These are phyloP conservation scores for Ageneiosus marmoratus DNA, from an alignment of 2,113 vertebrate genomes.

Conservation along the genomic window DNA sequence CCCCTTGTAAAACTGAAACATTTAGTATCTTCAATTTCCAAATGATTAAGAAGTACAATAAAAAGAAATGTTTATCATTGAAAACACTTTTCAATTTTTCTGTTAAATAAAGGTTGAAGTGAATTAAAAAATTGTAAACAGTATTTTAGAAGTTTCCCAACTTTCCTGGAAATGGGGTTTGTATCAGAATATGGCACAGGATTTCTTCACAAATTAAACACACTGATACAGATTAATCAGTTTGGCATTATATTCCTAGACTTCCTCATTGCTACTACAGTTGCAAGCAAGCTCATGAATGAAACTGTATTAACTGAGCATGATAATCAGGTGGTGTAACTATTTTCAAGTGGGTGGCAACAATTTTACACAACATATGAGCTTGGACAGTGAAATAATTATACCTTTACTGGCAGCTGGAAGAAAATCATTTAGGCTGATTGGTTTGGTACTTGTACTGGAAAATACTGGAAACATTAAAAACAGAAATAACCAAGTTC, in stretches of 20 bases:
- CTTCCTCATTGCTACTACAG: not conserved
- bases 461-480: not conserved
- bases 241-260: not conserved
- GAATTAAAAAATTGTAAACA: no score
- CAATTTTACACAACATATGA: conserved; percentile 1
- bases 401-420: not conserved
- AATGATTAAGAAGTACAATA: no score
- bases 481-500: not conserved
- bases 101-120: no score
- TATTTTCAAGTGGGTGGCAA: not conserved
- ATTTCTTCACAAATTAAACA: conserved; percentile 7
- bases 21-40: no score
- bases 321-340: conserved; percentile 1
- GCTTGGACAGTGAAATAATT: not conserved
- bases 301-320: not conserved
- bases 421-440: not conserved
- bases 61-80: no score
- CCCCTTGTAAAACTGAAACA: no score
- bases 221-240: not conserved
- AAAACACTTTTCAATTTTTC: no score
- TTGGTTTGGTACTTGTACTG: not conserved
- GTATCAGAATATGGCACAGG: not conserved
- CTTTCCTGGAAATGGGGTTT: no score
- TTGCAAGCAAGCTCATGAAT: not conserved
- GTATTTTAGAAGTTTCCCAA: no score